Percentiles rank a stretch among this genome's conserved stretches.
These are phyloP conservation scores for Drosophila eohydei DNA, from an alignment of 2,888 invertebrate species.

Conservation along the genomic window DNA sequence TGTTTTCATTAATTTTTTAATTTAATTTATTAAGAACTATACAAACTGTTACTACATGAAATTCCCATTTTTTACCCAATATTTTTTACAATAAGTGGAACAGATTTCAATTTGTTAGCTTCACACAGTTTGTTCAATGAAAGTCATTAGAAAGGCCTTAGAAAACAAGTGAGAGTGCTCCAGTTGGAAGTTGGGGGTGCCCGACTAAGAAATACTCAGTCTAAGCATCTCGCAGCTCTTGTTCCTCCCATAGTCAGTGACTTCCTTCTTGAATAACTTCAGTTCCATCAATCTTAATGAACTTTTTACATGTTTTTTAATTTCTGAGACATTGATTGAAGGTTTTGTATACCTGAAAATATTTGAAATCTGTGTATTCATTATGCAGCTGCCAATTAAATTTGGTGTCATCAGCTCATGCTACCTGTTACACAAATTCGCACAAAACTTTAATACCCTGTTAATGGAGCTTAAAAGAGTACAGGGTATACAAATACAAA, in stretches of 20 bases:
- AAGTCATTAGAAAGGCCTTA: neutral
- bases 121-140: neutral
- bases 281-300: too few relatives aligned
- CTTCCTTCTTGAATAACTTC: too few relatives aligned
- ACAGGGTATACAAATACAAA: constrained; percentile 1
- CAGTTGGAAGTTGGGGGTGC: too few relatives aligned
- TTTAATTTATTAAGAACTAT: neutral
- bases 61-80: neutral
- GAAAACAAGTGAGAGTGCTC: neutral
- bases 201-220: neutral
- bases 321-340: too few relatives aligned
- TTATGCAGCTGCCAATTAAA: too few relatives aligned
- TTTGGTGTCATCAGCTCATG: neutral
- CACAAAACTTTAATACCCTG: neutral
- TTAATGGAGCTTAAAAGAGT: too few relatives aligned
- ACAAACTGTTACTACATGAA: neutral
- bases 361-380: too few relatives aligned
- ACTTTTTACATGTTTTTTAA: too few relatives aligned
- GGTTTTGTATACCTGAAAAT: too few relatives aligned
- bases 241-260: too few relatives aligned
- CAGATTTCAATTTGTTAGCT: too few relatives aligned
- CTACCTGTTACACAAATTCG: neutral
- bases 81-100: neutral
- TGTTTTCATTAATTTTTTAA: neutral
- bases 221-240: too few relatives aligned